Evolutionary conservation across 2,113 vertebrate genomes (phyloP).

Genomic region (Climacteris rufus): DNA sequence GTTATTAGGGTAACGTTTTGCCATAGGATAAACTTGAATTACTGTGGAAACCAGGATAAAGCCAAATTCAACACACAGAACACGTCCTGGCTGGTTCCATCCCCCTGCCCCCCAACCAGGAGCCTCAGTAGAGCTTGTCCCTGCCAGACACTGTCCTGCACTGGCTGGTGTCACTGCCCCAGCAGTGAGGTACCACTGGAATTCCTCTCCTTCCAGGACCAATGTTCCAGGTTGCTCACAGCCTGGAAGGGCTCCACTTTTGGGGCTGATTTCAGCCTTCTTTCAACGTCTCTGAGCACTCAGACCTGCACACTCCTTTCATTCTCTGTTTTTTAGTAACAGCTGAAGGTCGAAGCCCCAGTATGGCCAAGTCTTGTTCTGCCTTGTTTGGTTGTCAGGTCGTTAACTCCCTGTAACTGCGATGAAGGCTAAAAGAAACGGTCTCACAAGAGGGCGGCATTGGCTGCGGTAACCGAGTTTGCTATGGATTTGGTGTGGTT

Average conservation of each 20-base stretch:
- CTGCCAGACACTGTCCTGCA: neutral
- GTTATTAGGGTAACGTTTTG: neutral
- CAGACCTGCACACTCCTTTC: too few species aligned
- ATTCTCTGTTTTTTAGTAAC: neutral
- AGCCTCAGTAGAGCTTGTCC: neutral
- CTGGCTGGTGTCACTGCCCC: neutral
- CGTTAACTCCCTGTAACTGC: neutral
- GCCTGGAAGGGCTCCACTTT: neutral
- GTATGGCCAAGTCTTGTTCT: too few species aligned
- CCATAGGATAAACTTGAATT: neutral
- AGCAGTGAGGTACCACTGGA: fast-evolving
- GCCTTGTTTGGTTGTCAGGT: fast-evolving
- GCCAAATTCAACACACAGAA: neutral
- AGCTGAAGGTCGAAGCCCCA: neutral
- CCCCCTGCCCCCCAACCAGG: neutral
- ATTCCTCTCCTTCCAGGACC: neutral
- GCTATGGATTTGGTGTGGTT: fast-evolving
- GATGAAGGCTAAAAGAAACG: fast-evolving
- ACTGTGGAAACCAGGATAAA: neutral
- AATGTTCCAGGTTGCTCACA: neutral
- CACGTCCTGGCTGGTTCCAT: neutral
- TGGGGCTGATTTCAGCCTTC: too few species aligned
- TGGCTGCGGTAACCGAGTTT: neutral
- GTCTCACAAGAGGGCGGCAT: neutral
- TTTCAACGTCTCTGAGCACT: neutral